phyloP scores from a whole-genome alignment of 2,113 vertebrate genomes.

The Poeciliopsis retropinna region DNA sequence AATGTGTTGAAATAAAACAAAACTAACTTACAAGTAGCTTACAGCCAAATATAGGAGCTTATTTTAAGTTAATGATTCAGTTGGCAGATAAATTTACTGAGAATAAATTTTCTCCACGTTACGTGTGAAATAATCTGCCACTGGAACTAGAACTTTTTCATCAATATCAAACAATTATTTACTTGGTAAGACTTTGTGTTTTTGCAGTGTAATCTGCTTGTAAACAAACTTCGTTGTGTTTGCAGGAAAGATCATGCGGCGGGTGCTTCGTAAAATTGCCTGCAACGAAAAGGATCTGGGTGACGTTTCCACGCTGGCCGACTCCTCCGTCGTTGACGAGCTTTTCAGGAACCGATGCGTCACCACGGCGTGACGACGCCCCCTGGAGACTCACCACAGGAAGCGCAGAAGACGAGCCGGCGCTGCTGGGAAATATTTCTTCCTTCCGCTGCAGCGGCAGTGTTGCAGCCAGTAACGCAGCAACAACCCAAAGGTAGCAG shows the following conservation, averaged over 20 bases:
- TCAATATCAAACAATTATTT: too few relatives aligned
- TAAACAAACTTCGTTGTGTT: neutral
- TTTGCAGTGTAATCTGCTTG: too few relatives aligned
- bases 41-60: too few relatives aligned
- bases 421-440: neutral
- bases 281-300: constrained; percentile 90
- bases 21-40: too few relatives aligned
- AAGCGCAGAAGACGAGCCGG: neutral
- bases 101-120: too few relatives aligned
- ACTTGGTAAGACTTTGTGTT: too few relatives aligned
- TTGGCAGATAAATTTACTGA: too few relatives aligned
- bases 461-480: too few relatives aligned
- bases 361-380: constrained; percentile 75
- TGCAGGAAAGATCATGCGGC: constrained; percentile 95
- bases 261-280: constrained; percentile 92
- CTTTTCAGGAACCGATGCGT: constrained; percentile 89
- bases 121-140: too few relatives aligned
- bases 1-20: too few relatives aligned
- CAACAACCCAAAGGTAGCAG: neutral
- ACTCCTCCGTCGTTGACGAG: constrained; percentile 86
- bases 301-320: constrained; percentile 91
- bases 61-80: too few relatives aligned
- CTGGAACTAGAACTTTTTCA: too few relatives aligned
- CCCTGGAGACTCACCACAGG: neutral
- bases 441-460: neutral